Base-by-base conservation (phyloP, 2,113 vertebrate genomes). In the Cyprinodon variegatus region DNA sequence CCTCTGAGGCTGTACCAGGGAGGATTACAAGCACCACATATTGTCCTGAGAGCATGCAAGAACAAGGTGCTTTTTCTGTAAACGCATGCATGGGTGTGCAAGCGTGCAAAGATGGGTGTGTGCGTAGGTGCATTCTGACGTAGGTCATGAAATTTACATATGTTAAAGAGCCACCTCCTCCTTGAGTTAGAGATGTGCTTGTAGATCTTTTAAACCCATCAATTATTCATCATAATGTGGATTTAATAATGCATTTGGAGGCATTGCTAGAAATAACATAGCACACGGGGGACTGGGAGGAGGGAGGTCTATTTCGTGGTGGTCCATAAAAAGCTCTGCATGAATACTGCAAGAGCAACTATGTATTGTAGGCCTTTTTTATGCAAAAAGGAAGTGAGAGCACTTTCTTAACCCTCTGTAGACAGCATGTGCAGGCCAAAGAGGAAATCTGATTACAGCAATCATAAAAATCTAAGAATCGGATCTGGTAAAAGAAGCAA, bases 361-460 rank as follows among this genome's bases (percentile, higher is more conserved):
- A 91, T 94, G 95, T 95, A 94, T 96, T 94, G 96, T 94, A 92
- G 81, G 77, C 38, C 70, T 77, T 13, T 84, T 86, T 93, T 95
- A 93, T 95, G 39, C 69, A 63, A 81, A 83, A 72, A 85, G 88
- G 82, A 92, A 89, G 86, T 73, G 72, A 84, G 81, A 87, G 82
- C 74, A 86, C 85, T 88, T 91, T 86, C 89, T 85, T 76, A 63
- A 45, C 65, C 39, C 70, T 22, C 61, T 66, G 76, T 74, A 46
- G 66, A 40, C 75, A 15, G 43, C 0, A 3, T 68, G 74, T 40
- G 9, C 68, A 50, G 66, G 72, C 63, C 74, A 79, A 68, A 82
- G 11, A 41, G 0, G 39, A 70, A 61, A 80, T 57, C 73, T 2
- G 14, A 57, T 15, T 41, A 45, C 77, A 50, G 75, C 29, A 29